These are phyloP conservation scores for Misgurnus anguillicaudatus DNA, from an alignment of 2,113 vertebrate genomes.

Conservation along the genomic window DNA sequence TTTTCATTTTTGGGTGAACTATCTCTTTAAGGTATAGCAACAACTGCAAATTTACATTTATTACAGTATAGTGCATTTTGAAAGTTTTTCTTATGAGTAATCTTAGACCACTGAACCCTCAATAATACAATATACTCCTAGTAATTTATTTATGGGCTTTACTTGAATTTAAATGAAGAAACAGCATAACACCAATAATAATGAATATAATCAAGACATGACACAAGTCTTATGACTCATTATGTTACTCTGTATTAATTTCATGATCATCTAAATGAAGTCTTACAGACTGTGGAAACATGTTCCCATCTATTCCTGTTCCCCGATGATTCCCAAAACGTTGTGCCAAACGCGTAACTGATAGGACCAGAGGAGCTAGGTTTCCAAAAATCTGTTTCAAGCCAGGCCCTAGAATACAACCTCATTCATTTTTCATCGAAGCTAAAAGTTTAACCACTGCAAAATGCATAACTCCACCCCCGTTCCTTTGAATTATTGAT, in stretches of 20 bases:
- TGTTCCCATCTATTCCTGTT: neutral
- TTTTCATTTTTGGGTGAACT: too few species aligned
- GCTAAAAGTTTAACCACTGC: constrained; percentile 31
- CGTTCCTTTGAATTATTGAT: constrained; percentile 27
- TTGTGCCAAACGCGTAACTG: neutral
- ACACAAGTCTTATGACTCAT: too few species aligned
- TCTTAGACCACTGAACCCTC: too few species aligned
- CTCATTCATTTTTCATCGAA: constrained; percentile 21
- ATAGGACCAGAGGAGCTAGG: neutral
- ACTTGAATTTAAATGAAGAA: too few species aligned
- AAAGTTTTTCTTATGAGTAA: too few species aligned
- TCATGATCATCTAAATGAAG: neutral
- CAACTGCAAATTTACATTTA: too few species aligned
- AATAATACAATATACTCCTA: too few species aligned
- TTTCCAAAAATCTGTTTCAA: constrained; percentile 15
- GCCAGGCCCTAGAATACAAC: constrained; percentile 2
- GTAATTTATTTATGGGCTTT: too few species aligned
- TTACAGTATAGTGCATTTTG: too few species aligned
- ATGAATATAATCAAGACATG: too few species aligned
- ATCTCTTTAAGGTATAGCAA: too few species aligned
- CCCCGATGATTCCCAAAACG: neutral
- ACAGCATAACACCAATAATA: neutral
- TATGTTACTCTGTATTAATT: too few species aligned
- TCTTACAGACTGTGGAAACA: neutral
- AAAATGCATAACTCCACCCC: constrained; percentile 26